Base-by-base conservation (phyloP, 2,797 vertebrate species). In the Phoeniculus purpureus region DNA sequence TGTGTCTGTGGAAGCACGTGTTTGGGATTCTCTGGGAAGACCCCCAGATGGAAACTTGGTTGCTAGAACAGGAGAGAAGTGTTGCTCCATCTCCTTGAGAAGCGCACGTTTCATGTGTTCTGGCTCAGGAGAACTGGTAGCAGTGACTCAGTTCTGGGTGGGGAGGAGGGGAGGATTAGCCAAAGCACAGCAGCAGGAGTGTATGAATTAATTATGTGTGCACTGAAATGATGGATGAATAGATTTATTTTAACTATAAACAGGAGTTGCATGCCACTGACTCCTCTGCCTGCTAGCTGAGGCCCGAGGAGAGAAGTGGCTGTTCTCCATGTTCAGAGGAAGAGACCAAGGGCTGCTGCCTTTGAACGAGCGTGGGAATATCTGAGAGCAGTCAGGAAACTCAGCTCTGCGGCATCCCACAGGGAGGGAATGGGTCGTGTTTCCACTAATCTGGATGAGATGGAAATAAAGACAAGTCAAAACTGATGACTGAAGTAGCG, bases 51-150 rank as follows among this genome's bases (percentile, higher is more conserved):
- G 76, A 85, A 84, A 27, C 40, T 85, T 62, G 37, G 50, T 91
- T 95, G 87, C 65, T 81, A 37, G 90, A 91, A 65, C 14, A 74
- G 86, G 77, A 90, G 54, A 79, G 40, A 82, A 79, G 31, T 65
- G 31, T 93, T 94, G 54, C 65, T 96, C 62, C 40, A 18, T 93
- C 94, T 96, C 78, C 92, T 94, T 95, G 58, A 50, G 95, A 97
- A 96, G 87, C 7, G 0, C 62, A 78, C 55, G 60, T 70, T 72
- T 68, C 83, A 19, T 9, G 1, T 3, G 0, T 89, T 96, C 95
- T 89, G 29, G 34, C 82, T 25, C 3, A 81, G 56, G 79, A 90
- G 71, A 83, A 54, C 61, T 87, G 85, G 45, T 78, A 90, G 86
- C 73, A 78, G 66, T 93, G 61, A 96, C 73, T 95, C 75, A 58